Conservation (phyloP, 2,113 vertebrate species). For the Caranx ignobilis region DNA sequence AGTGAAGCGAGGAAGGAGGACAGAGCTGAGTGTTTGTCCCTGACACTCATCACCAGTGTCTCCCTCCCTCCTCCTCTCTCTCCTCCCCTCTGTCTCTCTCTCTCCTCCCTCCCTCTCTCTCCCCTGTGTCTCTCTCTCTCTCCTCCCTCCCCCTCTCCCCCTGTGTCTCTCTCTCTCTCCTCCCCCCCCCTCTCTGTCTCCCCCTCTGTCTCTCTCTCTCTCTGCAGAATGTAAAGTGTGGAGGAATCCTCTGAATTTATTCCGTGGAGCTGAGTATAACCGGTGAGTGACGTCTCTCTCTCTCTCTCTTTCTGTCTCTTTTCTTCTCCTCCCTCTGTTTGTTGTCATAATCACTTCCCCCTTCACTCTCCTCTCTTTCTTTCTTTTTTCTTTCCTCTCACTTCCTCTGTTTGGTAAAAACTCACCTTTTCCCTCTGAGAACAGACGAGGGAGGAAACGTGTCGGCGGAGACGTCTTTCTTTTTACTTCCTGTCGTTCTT, state of each 20-base stretch:
- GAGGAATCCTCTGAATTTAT: conserved; percentile 98
- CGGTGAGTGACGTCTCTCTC: conserved; percentile 85
- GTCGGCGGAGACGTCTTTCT: too few relatives aligned
- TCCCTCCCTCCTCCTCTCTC: too few relatives aligned
- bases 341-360: neutral
- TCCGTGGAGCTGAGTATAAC: conserved; percentile 98
- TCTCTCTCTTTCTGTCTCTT: neutral
- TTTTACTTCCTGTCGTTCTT: neutral
- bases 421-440: too few relatives aligned
- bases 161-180: conserved; percentile 46
- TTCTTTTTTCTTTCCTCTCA: neutral
- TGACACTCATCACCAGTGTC: too few relatives aligned
- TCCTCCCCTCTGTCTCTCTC: too few relatives aligned
- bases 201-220: conserved; percentile 67
- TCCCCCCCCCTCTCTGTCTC: conserved; percentile 61
- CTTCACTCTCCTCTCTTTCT: neutral
- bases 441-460: too few relatives aligned
- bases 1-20: too few relatives aligned
- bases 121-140: conserved; percentile 59
- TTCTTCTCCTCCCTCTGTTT: neutral
- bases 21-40: too few relatives aligned
- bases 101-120: too few relatives aligned
- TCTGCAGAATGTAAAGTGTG: conserved; percentile 98
- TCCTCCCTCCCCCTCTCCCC: conserved; percentile 60
- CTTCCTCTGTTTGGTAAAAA: neutral